These are phyloP conservation scores for Spodoptera frugiperda DNA, from an alignment of 1,140 invertebrate species.

Conservation along the genomic window DNA sequence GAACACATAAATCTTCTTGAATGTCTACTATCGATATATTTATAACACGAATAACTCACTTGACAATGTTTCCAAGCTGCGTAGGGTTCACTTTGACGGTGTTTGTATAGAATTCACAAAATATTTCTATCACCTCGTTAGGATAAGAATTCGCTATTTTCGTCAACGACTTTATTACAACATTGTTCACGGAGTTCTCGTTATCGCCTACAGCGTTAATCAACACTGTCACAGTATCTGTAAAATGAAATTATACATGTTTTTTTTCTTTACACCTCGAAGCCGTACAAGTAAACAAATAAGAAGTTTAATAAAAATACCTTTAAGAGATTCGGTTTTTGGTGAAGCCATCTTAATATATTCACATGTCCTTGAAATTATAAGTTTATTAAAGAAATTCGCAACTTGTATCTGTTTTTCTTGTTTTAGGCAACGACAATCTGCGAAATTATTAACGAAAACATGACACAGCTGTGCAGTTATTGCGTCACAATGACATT, in stretches of 20 bases:
- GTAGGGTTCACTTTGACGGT: constrained; percentile 73
- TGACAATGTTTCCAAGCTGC: constrained; percentile 81
- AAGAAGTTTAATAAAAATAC: constrained; percentile 48
- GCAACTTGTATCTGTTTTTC: not conserved
- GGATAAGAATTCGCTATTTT: constrained; percentile 82
- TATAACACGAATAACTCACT: constrained; percentile 69
- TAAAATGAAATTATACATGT: constrained; percentile 57
- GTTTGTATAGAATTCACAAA: constrained; percentile 79
- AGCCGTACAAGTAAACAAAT: constrained; percentile 49
- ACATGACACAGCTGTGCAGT: constrained; percentile 45
- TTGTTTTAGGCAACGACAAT: constrained; percentile 26
- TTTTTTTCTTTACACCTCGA: constrained; percentile 29
- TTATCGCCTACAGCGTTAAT: constrained; percentile 81
- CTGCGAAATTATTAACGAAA: constrained; percentile 34
- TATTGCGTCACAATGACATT: constrained; percentile 41
- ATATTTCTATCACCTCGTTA: constrained; percentile 82
- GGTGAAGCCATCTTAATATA: constrained; percentile 57
- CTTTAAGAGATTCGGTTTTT: constrained; percentile 64
- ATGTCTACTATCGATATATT: constrained; percentile 3
- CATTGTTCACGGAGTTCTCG: constrained; percentile 82
- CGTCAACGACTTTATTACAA: constrained; percentile 82
- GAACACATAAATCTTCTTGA: constrained; percentile 4
- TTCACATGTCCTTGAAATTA: constrained; percentile 45
- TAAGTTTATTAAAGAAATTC: constrained; percentile 1
- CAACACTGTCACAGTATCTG: constrained; percentile 80